phyloP scores from a whole-genome alignment of 2,888 invertebrate genomes.

The Stenoptilia bipunctidactyla region DNA sequence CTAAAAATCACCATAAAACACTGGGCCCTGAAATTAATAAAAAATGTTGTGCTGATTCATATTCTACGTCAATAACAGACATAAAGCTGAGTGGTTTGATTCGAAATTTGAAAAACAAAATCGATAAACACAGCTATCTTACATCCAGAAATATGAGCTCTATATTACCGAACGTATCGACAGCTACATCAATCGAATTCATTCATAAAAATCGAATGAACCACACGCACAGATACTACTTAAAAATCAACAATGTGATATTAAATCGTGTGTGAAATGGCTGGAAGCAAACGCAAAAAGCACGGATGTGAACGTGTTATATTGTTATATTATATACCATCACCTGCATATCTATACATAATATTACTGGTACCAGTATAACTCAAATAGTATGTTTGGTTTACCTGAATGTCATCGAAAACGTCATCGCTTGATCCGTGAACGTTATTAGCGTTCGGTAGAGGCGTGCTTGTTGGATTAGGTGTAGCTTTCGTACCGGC shows the following conservation, averaged over 20 bases:
- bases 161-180: constrained; percentile 47
- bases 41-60: not conserved
- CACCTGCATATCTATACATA: constrained; percentile 35
- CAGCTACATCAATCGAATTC: constrained; percentile 19
- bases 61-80: not conserved
- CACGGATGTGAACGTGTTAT: constrained; percentile 67
- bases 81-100: not conserved
- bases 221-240: no score
- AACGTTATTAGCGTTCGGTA: constrained; percentile 46
- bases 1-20: not conserved
- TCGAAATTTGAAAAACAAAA: constrained; percentile 15
- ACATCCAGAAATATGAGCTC: constrained; percentile 62
- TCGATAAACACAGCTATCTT: constrained; percentile 26
- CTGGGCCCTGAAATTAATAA: not conserved
- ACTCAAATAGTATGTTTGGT: constrained; percentile 10
- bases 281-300: constrained; percentile 41
- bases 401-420: constrained; percentile 64
- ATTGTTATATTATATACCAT: constrained; percentile 40
- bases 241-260: not conserved
- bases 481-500: constrained; percentile 47
- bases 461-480: constrained; percentile 61
- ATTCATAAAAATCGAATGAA: not conserved
- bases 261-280: constrained; percentile 25
- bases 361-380: not conserved
- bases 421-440: constrained; percentile 62